Evolutionary conservation across 2,888 invertebrate genomes (phyloP), one percentile per base, ranked within the genome.

Genomic region (Trichogramma dendrolimi): DNA sequence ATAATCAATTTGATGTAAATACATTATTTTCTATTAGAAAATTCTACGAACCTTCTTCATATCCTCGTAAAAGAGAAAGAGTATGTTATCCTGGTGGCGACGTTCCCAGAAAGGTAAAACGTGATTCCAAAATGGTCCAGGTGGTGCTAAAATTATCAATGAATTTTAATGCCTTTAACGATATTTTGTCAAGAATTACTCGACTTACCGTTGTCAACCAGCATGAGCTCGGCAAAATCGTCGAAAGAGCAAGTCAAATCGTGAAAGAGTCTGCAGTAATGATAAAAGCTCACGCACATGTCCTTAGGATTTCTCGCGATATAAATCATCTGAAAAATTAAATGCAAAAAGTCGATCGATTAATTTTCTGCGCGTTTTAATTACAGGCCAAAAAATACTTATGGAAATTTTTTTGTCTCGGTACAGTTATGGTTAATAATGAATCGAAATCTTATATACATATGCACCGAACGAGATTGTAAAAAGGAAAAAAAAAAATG

Each of bases 261-360:
- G 69, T 92, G 90, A 47, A 92, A 83, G 58, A 90, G 80, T 62
- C 83, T 85, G 74, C 88, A 92, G 77, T 94, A 92, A 78, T 92
- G 88, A 76, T 89, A 95, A 74, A 89, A 94, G 0, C 95, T 95
- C 0, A 95, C 92, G 65, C 89, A 90, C 72, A 91, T 86, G 76
- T 96, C 96, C 78, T 94, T 94, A 0, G 95, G 93, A 80, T 96
- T 93, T 55, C 96, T 85, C 0, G 91, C 86, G 1, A 92, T 88
- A 78, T 95, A 96, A 65, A 96, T 87, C 27, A 94, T 87, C 91
- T 93, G 74, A 8, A 74, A 75, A 59, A 53, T 14, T 44, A 48
- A 55, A 56, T 47, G 38, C 38, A 46, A 27, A 41, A 48, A 27
- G 46, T 14, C 14, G 6, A 14, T 4, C n/a, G n/a, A 46, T 38